Base-by-base conservation (phyloP, 2,888 invertebrate species). In the Phalera bucephala region DNA sequence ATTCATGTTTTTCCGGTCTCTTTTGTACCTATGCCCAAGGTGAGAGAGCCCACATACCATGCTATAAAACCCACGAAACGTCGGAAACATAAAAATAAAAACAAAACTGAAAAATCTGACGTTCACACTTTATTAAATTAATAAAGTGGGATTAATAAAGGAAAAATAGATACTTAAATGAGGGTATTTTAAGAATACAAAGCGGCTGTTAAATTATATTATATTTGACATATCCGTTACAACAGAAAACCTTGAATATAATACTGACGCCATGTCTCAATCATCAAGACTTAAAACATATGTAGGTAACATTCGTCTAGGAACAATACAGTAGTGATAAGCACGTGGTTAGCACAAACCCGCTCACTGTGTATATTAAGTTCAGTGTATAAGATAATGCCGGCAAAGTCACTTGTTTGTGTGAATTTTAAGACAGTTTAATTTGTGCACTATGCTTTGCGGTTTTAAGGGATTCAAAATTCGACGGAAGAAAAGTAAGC, bases 361-460 rank as follows among this genome's bases (percentile, higher is more conserved):
- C 61, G 63, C 72, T 73, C 66, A 66, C 62, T 65, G 63, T 66
- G 73, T 74, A 72, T 80, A 77, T 74, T 70, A 57, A 74, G 70
- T 80, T 82, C 85, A 84, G 86, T 84, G 60, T 72, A 66, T 60
- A 70, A 75, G 75, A 78, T 72, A 79, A 66, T 74, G 80, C 67
- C 72, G 67, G 58, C 59, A 64, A 65, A 63, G 79, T 66, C 67
- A 74, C 80, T 69, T 72, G 80, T 79, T 57, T 64, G 64, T 57
- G 62, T 64, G 51, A 45, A 55, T 64, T 56, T 62, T 60, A 57
- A 48, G 40, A 31, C 38, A 29, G 34, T 53, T 52, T 50, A 35
- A 46, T 45, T 50, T 54, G 37, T 42, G 50, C 40, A 69, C 41
- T 45, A 80, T 79, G 75, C 64, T 72, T 40, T 82, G 82, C 50